Conservation (phyloP, 2,113 vertebrate genomes). For the Steatornis caripensis region DNA sequence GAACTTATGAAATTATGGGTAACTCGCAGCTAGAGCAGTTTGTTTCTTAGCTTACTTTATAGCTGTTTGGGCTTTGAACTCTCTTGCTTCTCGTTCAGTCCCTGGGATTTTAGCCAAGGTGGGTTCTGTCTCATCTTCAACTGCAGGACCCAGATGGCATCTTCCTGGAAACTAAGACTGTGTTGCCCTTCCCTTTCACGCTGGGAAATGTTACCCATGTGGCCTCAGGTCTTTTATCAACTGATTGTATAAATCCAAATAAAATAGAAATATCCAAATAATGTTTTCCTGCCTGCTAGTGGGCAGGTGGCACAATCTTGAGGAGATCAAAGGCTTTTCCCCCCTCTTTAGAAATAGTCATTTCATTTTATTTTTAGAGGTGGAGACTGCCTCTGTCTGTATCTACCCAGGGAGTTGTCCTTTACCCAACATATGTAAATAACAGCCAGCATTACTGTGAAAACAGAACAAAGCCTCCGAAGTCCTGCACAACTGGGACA, state of each 20-base stretch:
- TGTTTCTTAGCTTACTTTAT: not conserved
- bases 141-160: too few relatives aligned
- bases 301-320: conserved; percentile 42
- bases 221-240: not conserved
- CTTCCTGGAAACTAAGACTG: not conserved
- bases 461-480: not conserved
- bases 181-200: not conserved
- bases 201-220: not conserved
- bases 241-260: conserved; percentile 11
- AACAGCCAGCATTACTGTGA: not conserved
- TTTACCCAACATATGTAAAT: conserved; percentile 9
- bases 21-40: not conserved
- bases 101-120: not conserved
- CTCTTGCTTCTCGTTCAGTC: not conserved
- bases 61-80: not conserved
- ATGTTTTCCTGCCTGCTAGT: not conserved
- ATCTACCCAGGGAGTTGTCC: not conserved
- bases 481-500: not conserved
- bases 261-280: conserved; percentile 11
- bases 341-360: not conserved
- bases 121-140: not conserved
- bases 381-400: not conserved
- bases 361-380: conserved; percentile 22
- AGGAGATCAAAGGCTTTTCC: conserved; percentile 30
- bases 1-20: not conserved